Evolutionary conservation across 1,140 invertebrate genomes (phyloP).

Genomic region (Lepidurus arcticus): DNA sequence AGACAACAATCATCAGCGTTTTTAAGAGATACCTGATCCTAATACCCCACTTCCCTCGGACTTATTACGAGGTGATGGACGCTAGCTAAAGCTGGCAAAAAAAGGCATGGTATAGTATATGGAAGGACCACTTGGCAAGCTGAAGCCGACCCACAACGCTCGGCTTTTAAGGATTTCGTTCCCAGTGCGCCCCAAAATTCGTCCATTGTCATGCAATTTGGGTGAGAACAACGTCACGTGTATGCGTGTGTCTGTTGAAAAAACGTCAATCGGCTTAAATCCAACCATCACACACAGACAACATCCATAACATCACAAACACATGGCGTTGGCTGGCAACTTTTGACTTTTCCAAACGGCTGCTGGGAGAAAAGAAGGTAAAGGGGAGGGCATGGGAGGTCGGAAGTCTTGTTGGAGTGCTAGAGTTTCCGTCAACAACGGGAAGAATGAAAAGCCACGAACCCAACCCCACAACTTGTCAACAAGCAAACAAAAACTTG

Average conservation of each 20-base stretch:
- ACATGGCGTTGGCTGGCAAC: conserved; percentile 1
- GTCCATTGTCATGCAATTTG: neutral
- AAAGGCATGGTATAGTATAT: neutral
- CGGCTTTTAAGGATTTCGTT: neutral
- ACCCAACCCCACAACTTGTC: neutral
- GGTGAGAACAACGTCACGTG: conserved; percentile 20
- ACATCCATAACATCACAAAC: conserved; percentile 6
- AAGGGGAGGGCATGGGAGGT: neutral
- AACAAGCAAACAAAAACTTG: conserved; percentile 19
- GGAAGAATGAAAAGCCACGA: neutral
- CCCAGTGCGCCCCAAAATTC: neutral
- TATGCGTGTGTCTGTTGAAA: neutral
- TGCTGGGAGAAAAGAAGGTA: neutral
- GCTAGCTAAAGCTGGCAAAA: neutral
- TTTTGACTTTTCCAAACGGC: neutral
- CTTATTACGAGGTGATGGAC: neutral
- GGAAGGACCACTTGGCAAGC: too few species aligned
- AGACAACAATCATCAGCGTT: conserved; percentile 15
- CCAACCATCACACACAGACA: neutral
- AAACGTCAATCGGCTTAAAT: neutral
- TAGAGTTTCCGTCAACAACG: conserved; percentile 12
- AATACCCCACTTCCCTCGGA: neutral
- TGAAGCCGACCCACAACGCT: neutral
- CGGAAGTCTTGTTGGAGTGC: neutral
- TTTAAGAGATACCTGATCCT: conserved; percentile 5